Base-by-base conservation (phyloP, 1,140 invertebrate species). In the Oryctes rhinoceros region DNA sequence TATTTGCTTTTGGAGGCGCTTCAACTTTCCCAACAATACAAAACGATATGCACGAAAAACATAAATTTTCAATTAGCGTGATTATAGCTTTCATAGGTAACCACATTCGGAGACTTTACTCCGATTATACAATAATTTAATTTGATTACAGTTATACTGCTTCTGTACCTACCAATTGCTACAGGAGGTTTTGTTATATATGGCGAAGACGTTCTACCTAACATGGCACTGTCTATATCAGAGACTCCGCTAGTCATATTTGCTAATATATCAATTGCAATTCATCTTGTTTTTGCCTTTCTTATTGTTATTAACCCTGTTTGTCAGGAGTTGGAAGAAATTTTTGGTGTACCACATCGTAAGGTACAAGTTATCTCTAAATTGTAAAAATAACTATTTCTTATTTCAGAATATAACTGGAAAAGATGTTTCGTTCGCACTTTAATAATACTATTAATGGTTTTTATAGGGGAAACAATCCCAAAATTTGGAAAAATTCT, bases 401-500 rank as follows among this genome's bases (percentile, higher is more conserved):
- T 37, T 76, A 79, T 80, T 89, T 79, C 86, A 95, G 94, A 89
- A 59, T 94, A 94, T 80, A 88, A 90, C 53, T 90, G 90, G 83
- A 92, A 93, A 86, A 87, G 94, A 37, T 90, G 91, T 77, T 39
- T 91, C 0, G 84, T 92, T 1, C 88, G 94, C 53, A 88, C 91
- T 0, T 83, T 86, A 0, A 89, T 94, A 79, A 89, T 94, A 82
- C 81, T 88, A 0, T 82, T 89, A 0, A 90, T 94, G 77, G 86
- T 94, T 76, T 91, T 94, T 84, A 88, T 94, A 20, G 93, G 91
- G 3, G 91, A 93, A 87, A 89, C 89, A 20, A 86, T 95, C 11
- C 94, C 94, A 0, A 88, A 90, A 47, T 95, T 95, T 88, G 92
- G 92, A 67, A 92, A 91, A 74, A 90, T 95, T 79, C 85, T 95